Conservation (phyloP, 2,797 vertebrate species). For the Prionace glauca region DNA sequence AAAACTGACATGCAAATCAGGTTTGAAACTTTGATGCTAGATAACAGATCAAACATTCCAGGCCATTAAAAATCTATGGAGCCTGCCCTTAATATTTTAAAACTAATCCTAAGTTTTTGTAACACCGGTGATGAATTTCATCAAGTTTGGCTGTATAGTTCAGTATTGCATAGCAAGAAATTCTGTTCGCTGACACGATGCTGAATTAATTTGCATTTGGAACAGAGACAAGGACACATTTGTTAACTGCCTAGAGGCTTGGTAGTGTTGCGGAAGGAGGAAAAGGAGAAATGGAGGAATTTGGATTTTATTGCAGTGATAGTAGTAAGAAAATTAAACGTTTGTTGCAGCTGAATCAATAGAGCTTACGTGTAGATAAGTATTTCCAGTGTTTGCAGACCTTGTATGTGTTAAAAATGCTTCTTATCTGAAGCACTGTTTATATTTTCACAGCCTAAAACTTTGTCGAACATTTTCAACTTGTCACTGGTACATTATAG, state of each 20-base stretch:
- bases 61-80: neutral
- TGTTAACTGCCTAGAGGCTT: neutral
- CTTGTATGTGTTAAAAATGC: neutral
- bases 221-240: neutral
- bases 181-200: neutral
- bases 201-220: neutral
- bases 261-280: neutral
- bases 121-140: neutral
- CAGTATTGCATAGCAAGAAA: neutral
- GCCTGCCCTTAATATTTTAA: neutral
- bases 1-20: neutral
- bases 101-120: neutral
- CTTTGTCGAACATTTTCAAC: neutral
- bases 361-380: neutral
- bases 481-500: neutral
- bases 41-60: neutral
- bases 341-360: conserved; percentile 9
- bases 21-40: neutral
- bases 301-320: neutral
- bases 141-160: neutral
- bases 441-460: neutral
- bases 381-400: neutral
- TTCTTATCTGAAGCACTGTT: neutral
- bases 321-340: neutral
- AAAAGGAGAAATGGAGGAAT: neutral